Evolutionary conservation across 1,140 invertebrate genomes (phyloP).

Genomic region (Drosophila ficusphila): DNA sequence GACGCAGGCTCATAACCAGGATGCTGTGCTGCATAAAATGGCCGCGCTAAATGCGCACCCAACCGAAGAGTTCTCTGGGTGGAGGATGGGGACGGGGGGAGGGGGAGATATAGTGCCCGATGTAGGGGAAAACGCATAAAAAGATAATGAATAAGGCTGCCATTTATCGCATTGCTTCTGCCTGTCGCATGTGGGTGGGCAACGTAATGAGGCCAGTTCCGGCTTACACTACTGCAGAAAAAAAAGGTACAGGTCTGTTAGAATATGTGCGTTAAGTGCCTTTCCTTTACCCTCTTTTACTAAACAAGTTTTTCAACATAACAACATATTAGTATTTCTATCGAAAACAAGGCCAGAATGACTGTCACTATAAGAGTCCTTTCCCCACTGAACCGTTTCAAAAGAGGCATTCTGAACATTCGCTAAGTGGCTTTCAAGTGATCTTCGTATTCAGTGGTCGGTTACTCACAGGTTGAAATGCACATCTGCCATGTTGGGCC

Average conservation of each 20-base stretch:
- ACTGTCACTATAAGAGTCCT: not conserved
- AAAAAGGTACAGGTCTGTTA: not conserved
- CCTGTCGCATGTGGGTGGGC: slow-evolving; percentile 27
- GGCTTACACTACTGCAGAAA: slow-evolving; percentile 4
- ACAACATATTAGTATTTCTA: too few species aligned
- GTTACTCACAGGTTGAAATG: slow-evolving; percentile 98
- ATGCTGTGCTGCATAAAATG: slow-evolving; percentile 54
- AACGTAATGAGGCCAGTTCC: slow-evolving; percentile 11
- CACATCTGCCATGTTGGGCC: slow-evolving; percentile 98
- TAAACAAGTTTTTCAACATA: too few species aligned
- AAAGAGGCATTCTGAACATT: not conserved
- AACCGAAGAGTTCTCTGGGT: slow-evolving; percentile 11
- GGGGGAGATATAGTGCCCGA: not conserved
- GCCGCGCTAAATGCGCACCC: slow-evolving; percentile 65
- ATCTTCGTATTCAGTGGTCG: slow-evolving; percentile 12
- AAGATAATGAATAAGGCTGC: slow-evolving; percentile 68
- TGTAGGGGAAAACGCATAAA: slow-evolving; percentile 34
- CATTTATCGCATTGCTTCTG: slow-evolving; percentile 36
- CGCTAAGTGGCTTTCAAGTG: slow-evolving; percentile 7
- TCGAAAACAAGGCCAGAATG: too few species aligned
- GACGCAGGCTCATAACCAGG: slow-evolving; percentile 38
- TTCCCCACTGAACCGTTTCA: not conserved
- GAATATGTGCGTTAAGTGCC: not conserved
- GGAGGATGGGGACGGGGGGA: not conserved
- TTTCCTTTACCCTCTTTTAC: too few species aligned